Evolutionary conservation across 2,797 vertebrate species (phyloP), one percentile per base, ranked within the genome.

Genomic region (Lutra lutra): DNA sequence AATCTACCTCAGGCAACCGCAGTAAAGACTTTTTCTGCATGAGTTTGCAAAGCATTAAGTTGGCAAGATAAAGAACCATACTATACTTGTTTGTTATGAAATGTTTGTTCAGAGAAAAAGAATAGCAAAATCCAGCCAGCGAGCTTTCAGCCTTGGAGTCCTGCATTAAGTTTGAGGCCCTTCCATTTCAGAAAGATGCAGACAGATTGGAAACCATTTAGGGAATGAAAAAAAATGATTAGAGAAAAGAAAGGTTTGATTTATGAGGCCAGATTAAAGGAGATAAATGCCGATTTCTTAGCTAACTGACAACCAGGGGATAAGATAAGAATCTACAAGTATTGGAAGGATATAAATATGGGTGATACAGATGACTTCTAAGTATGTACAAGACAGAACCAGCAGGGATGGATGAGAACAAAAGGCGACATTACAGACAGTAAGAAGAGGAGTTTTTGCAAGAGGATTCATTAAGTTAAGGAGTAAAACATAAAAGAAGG

Each of bases 201-300:
- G 88, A 97, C 25, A 98, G 92, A 96, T 73, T 89, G 54, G 73
- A 94, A 98, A 92, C 15, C 23, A 95, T 64, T 97, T 95, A 95
- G 58, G 6, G 62, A 83, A 43, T 38, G 62, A 66, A 66, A 64
- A 92, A 96, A 66, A 64, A 86, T 68, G 78, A 95, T 89, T 88
- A 97, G 70, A 27, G 64, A 88, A 92, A 78, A 82, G 32, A 90
- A 88, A 43, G 32, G 10, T 72, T 97, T 95, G 93, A 96, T 96
- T 97, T 94, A 95, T 95, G 95, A 97, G 62, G 29, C 18, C n/a
- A 96, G 89, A 96, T 97, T 98, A 95, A 92, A 97, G 64, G 56
- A 97, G 93, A 95, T 95, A 95, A 96, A 97, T 92, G 91, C 62
- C 51, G 78, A 66, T 93, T 92, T 40, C 56, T 32, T 96, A 70